phyloP scores from a whole-genome alignment of 2,113 vertebrate species.

The Crypturellus undulatus region DNA sequence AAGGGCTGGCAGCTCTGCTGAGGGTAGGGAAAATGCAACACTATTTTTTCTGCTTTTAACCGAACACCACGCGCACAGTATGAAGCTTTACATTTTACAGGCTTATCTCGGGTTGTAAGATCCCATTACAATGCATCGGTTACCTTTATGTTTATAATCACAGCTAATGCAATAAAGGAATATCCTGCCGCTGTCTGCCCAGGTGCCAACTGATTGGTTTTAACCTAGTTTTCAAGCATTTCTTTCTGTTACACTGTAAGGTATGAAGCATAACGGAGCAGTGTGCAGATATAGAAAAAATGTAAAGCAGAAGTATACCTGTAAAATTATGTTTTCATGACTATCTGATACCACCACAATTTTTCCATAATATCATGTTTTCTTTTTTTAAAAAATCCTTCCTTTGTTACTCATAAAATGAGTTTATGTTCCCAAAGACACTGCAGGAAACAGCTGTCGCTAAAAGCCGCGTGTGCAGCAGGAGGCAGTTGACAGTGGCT shows the following conservation, averaged over 20 bases:
- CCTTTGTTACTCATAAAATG: slow-evolving; percentile 1
- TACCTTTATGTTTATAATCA: slow-evolving; percentile 69
- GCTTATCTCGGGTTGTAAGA: not conserved
- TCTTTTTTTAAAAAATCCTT: not conserved
- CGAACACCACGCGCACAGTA: slow-evolving; percentile 23
- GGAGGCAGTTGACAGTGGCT: not conserved
- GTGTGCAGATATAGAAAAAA: not conserved
- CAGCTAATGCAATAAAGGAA: slow-evolving; percentile 48
- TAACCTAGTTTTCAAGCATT: slow-evolving; percentile 31
- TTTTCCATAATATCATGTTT: not conserved
- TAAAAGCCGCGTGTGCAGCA: not conserved
- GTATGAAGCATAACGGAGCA: not conserved
- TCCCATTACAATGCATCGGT: slow-evolving; percentile 41
- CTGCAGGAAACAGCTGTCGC: not conserved
- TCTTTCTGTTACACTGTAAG: not conserved
- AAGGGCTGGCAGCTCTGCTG: slow-evolving; percentile 79
- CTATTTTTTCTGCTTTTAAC: slow-evolving; percentile 62
- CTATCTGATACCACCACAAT: not conserved
- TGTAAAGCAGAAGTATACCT: not conserved
- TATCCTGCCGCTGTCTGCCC: not conserved
- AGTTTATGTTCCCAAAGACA: not conserved
- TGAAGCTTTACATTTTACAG: slow-evolving; percentile 52
- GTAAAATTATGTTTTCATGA: not conserved
- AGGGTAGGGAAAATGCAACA: slow-evolving; percentile 51
- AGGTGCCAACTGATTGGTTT: not conserved